Conservation (phyloP, 2,797 vertebrate species). For the Chrysocyon brachyurus region DNA sequence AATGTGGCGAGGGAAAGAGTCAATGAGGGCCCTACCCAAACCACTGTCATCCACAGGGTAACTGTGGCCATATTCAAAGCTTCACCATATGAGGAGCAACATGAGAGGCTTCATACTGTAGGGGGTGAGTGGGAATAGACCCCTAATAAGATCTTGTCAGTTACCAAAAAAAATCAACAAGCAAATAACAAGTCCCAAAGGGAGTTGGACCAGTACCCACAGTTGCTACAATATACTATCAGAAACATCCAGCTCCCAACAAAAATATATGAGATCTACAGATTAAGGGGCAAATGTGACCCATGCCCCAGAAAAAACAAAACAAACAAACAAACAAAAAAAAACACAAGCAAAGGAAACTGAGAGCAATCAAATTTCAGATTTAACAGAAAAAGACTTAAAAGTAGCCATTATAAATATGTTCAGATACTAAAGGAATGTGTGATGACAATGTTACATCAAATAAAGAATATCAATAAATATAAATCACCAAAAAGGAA, state of each 20-base stretch:
- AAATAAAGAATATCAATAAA: constrained; percentile 22
- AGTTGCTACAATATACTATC: neutral
- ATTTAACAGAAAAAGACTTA: constrained; percentile 26
- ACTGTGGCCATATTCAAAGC: neutral
- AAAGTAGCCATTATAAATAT: neutral
- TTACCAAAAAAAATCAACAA: constrained; percentile 26
- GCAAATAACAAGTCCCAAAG: constrained; percentile 1
- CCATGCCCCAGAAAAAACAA: neutral
- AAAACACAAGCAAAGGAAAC: constrained; percentile 3
- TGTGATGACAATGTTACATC: neutral
- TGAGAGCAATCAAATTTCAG: neutral
- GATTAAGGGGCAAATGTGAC: neutral
- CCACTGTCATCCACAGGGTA: neutral
- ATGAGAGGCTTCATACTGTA: neutral
- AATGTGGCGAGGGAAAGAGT: neutral
- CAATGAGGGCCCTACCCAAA: constrained; percentile 7
- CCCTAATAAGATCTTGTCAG: neutral
- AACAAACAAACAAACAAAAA: no score
- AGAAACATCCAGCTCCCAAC: neutral
- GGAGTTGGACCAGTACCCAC: neutral
- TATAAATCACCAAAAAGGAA: neutral
- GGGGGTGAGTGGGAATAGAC: neutral
- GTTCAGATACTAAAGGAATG: neutral
- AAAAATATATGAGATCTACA: neutral
- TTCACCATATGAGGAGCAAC: neutral